These are phyloP conservation scores for Cydia splendana DNA, from an alignment of 1,140 invertebrate genomes.

Conservation along the genomic window DNA sequence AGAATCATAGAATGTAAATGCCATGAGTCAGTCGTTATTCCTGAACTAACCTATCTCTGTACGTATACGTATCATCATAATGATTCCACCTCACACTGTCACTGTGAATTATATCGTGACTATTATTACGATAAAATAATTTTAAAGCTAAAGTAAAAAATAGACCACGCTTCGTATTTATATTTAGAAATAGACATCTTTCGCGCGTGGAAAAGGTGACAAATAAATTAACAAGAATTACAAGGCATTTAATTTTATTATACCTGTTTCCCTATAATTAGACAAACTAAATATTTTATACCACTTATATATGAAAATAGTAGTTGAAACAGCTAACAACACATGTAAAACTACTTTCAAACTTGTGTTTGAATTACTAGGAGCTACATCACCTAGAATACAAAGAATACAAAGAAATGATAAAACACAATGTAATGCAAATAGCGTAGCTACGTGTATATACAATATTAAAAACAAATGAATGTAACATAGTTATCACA, in stretches of 20 bases:
- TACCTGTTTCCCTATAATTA: conserved; percentile 17
- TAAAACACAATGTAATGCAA: conserved; percentile 34
- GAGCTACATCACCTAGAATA: conserved; percentile 13
- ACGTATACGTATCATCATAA: conserved; percentile 3
- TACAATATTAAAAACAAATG: conserved; percentile 43
- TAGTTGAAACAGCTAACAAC: neutral
- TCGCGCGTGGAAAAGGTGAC: conserved; percentile 16
- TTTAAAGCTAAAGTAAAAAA: conserved; percentile 15
- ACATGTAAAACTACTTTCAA: conserved; percentile 6
- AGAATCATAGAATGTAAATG: conserved; percentile 8
- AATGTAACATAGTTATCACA: conserved; percentile 68
- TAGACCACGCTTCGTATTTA: neutral
- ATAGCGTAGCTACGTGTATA: conserved; percentile 43
- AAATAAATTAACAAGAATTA: conserved; percentile 32
- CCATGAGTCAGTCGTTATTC: conserved; percentile 14
- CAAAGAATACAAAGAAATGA: conserved; percentile 21
- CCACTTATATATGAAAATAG: neutral
- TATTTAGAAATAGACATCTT: neutral
- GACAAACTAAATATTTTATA: conserved; percentile 8
- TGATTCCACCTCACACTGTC: neutral
- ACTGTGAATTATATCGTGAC: neutral
- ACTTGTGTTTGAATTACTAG: conserved; percentile 4
- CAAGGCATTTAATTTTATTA: conserved; percentile 26
- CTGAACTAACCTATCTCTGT: conserved; percentile 13
- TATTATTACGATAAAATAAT: neutral